phyloP scores from a whole-genome alignment of 2,113 vertebrate species.

The Pseudorasbora parva region DNA sequence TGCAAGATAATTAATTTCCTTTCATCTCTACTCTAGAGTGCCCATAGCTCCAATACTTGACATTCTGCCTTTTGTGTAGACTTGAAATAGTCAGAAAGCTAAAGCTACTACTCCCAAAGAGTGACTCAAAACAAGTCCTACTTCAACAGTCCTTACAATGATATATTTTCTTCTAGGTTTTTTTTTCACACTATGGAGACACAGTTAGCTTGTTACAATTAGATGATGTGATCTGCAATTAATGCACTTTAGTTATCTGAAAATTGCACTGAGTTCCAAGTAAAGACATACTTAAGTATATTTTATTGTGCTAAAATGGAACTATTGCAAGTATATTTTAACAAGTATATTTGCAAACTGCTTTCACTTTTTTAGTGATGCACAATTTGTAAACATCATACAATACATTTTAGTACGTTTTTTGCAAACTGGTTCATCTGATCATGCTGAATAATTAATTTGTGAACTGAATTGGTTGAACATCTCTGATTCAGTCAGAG shows the following conservation, averaged over 20 bases:
- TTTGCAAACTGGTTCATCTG: neutral
- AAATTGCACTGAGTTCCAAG: too few species aligned
- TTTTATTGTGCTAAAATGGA: too few species aligned
- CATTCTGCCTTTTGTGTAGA: slow-evolving; percentile 70
- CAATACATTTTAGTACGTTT: neutral
- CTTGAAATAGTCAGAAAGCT: slow-evolving; percentile 58
- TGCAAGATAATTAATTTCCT: slow-evolving; percentile 83
- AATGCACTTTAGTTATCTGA: too few species aligned
- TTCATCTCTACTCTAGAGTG: slow-evolving; percentile 80
- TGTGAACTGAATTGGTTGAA: neutral
- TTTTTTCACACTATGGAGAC: neutral
- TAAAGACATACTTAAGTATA: too few species aligned
- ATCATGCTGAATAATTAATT: neutral
- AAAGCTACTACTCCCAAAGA: slow-evolving; percentile 46
- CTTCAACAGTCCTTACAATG: neutral
- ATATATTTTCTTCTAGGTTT: neutral
- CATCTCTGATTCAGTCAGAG: neutral
- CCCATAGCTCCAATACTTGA: slow-evolving; percentile 80
- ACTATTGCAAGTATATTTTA: too few species aligned
- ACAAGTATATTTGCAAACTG: too few species aligned
- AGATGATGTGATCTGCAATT: neutral
- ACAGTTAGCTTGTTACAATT: neutral
- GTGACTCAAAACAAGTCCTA: slow-evolving; percentile 44
- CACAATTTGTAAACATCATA: neutral
- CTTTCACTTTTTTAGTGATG: neutral